Evolutionary conservation across 2,797 vertebrate species (phyloP), one percentile per base, ranked within the genome.

Genomic region (Enteromius unitaeniatus): DNA sequence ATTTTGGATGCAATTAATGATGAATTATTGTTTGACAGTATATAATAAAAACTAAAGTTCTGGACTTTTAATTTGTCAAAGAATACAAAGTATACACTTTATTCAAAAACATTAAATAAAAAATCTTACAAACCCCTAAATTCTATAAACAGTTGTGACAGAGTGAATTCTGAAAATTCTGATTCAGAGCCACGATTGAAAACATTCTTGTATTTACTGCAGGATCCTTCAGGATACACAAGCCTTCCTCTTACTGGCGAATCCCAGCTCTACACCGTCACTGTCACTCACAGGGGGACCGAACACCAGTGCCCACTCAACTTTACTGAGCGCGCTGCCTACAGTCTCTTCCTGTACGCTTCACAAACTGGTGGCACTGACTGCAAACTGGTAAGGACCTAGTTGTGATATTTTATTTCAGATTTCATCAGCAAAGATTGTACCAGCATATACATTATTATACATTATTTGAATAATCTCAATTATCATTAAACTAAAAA

Each of bases 141-240:
- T 26, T 14, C 6, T 4, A n/a, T n/a, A 5, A 60, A 60, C 58
- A 13, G 3, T 5, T 14, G 11, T 60, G 3, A 13, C 34, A 60
- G 14, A 47, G n/a, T 47, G 40, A 70, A 28, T 70, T 2, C n/a
- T n/a, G n/a, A n/a, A n/a, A 37, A 37, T 6, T 37, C 9, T 9
- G 40, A 42, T 42, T 42, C 8, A 42, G 8, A 42, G 40, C 40
- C 5, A 42, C 11, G 31, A 53, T 23, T 28, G 69, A 72, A 72
- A 14, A 72, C 2, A 2, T 47, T 72, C 3, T 72, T 64, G 45
- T 88, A 86, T 64, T 37, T 88, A 86, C 75, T 49, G 47, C 90
- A 99, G 97, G 96, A 96, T 84, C 95, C 96, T 84, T 17, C 84
- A 47, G 84, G 91, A 17, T 97, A 99, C 88, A 91, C 91, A 80